phyloP scores from a whole-genome alignment of 2,888 invertebrate genomes.

The Phyllotreta cruciferae region DNA sequence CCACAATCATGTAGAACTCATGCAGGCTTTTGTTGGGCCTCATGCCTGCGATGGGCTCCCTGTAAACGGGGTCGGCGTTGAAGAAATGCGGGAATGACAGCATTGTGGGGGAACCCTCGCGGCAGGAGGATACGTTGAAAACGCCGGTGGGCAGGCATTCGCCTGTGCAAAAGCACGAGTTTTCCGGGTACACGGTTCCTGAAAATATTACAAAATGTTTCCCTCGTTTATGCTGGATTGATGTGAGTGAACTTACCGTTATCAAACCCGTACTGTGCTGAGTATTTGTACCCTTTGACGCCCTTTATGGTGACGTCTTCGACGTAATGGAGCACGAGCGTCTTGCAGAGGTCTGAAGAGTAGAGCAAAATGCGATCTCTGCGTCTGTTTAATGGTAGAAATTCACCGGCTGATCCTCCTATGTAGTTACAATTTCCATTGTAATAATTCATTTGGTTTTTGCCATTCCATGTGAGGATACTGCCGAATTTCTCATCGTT shows the following conservation, averaged over 20 bases:
- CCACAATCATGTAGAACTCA: constrained; percentile 76
- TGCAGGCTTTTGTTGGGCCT: constrained; percentile 72
- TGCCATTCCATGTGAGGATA: constrained; percentile 75
- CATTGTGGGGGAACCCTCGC: constrained; percentile 81
- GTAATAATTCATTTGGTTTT: constrained; percentile 66
- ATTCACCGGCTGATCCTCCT: constrained; percentile 81
- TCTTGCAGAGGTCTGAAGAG: constrained; percentile 78
- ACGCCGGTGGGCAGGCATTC: constrained; percentile 76
- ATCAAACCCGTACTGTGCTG: constrained; percentile 70
- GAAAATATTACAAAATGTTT: constrained; percentile 40
- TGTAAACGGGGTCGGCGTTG: constrained; percentile 72
- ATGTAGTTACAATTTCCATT: constrained; percentile 67
- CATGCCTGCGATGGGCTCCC: constrained; percentile 71
- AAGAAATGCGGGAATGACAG: constrained; percentile 84
- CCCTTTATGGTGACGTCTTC: constrained; percentile 67
- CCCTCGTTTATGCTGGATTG: neutral
- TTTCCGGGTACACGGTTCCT: constrained; percentile 67
- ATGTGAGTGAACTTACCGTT: constrained; percentile 62
- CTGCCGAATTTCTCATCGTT: constrained; percentile 71
- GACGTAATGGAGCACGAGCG: constrained; percentile 68
- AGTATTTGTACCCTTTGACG: constrained; percentile 71
- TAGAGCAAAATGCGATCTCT: constrained; percentile 68
- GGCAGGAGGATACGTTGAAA: constrained; percentile 77
- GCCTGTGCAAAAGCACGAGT: constrained; percentile 78
- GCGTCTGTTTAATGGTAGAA: constrained; percentile 74